Base-by-base conservation (phyloP, 2,888 invertebrate genomes). In the Trissoscelio sp. region DNA sequence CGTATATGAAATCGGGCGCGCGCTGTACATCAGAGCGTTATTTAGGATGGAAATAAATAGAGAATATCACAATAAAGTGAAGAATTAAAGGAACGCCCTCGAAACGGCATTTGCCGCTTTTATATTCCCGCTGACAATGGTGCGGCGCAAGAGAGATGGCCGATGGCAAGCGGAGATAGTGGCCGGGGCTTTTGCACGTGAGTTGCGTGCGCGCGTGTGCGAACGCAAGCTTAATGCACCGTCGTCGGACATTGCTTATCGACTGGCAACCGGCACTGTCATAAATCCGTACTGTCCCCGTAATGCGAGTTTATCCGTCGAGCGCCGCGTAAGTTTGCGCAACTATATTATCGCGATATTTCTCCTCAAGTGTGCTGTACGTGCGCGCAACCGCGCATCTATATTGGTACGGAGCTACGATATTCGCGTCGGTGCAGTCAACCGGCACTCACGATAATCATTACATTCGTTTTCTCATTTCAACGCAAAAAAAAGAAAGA, bases 251-350 rank as follows among this genome's bases (percentile, higher is more conserved):
- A 69, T 85, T 86, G 85, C 84, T 85, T 87, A 87, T 86, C 86
- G 87, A 86, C 85, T 85, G 84, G 84, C 83, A 84, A 80, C 66
- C 77, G 82, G 82, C 85, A 85, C 81, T 82, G 82, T 84, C 73
- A 85, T 86, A 85, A 86, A 86, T 86, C 83, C 64, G 62, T 72
- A 83, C 84, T 83, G 83, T 84, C 83, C 81, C 81, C 82, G 83
- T 86, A 86, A 85, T 85, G 85, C 81, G 84, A 85, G 84, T 85
- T 85, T 83, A 86, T 84, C 84, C 86, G 77, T 83, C 84, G 85
- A 81, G 83, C 66, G 79, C 58, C 83, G 84, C 83, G 85, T 83
- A 84, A 86, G 84, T 84, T 83, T 58, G 73, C 78, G 83, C 83
- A 83, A 83, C 83, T 85, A 81, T 81, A 85, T 84, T 86, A 85